Conservation (phyloP, 2,888 invertebrate species). For the Orthonychiurus folsomi region DNA sequence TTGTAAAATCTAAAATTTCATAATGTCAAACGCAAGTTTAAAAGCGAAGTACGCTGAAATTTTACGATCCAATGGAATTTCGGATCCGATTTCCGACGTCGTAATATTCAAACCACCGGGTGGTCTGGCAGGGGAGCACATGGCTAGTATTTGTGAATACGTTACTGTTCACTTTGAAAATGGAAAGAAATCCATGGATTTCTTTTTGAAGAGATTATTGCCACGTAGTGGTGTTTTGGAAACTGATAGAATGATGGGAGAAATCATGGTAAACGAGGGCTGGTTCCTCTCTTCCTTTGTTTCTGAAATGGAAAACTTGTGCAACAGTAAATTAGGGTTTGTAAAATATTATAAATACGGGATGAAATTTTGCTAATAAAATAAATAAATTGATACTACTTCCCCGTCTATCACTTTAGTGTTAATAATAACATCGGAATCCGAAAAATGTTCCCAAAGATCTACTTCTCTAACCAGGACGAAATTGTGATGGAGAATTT, state of each 20-base stretch:
- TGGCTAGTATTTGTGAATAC: conserved; percentile 13
- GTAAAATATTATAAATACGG: conserved; percentile 1
- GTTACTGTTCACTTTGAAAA: conserved; percentile 12
- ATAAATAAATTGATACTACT: background rate
- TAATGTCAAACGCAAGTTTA: too few species aligned
- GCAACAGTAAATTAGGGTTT: background rate
- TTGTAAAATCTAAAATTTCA: too few species aligned
- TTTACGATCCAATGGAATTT: background rate
- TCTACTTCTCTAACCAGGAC: conserved; percentile 13
- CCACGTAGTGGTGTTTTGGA: background rate
- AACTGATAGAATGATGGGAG: background rate
- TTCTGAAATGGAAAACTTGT: background rate
- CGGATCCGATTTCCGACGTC: conserved; percentile 2
- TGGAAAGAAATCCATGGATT: conserved; percentile 1
- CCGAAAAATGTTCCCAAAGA: conserved; percentile 17
- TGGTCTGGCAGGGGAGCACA: conserved; percentile 12
- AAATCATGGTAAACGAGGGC: conserved; percentile 13
- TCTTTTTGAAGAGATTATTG: conserved; percentile 13
- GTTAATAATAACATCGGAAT: background rate
- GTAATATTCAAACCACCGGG: background rate
- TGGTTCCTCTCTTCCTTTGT: conserved; percentile 13
- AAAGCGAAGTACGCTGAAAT: background rate
- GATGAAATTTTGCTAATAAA: background rate
- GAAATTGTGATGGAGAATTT: conserved; percentile 15
- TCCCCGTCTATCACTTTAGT: background rate